phyloP scores from a whole-genome alignment of 1,140 invertebrate genomes.

The Cheumatopsyche charites region DNA sequence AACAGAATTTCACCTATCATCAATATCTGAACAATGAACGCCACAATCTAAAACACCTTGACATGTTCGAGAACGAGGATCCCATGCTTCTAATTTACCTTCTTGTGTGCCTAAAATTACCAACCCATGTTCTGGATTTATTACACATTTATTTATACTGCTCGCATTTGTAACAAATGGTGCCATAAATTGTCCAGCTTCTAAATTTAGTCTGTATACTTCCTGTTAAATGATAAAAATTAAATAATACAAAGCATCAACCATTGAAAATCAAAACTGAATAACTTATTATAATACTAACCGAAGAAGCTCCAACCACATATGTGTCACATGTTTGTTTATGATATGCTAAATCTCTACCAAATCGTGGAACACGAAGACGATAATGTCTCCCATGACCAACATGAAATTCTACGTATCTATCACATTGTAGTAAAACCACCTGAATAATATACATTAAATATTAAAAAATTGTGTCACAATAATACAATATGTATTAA shows the following conservation, averaged over 20 bases:
- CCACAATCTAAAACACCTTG: constrained; percentile 88
- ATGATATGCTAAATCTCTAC: constrained; percentile 93
- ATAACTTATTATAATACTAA: constrained; percentile 55
- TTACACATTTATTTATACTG: constrained; percentile 83
- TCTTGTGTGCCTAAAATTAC: constrained; percentile 88
- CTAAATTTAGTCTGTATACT: constrained; percentile 94
- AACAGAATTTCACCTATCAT: constrained; percentile 62
- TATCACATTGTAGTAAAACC: constrained; percentile 81
- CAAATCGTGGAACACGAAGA: constrained; percentile 93
- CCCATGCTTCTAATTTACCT: constrained; percentile 95
- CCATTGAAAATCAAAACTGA: constrained; percentile 1
- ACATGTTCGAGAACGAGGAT: constrained; percentile 78
- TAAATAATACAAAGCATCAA: constrained; percentile 23
- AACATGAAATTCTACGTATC: constrained; percentile 95
- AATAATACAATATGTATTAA: constrained; percentile 12
- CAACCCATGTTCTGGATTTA: constrained; percentile 90
- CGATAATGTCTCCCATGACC: constrained; percentile 90
- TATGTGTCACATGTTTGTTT: constrained; percentile 89
- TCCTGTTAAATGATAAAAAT: constrained; percentile 63
- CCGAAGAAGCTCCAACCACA: constrained; percentile 83
- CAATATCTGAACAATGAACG: constrained; percentile 69
- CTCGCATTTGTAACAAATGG: constrained; percentile 77
- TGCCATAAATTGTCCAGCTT: constrained; percentile 91
- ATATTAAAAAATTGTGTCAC: too few species aligned
- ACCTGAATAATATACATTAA: constrained; percentile 62